phyloP scores from a whole-genome alignment of 2,113 vertebrate species.

The Thalassoma bifasciatum region DNA sequence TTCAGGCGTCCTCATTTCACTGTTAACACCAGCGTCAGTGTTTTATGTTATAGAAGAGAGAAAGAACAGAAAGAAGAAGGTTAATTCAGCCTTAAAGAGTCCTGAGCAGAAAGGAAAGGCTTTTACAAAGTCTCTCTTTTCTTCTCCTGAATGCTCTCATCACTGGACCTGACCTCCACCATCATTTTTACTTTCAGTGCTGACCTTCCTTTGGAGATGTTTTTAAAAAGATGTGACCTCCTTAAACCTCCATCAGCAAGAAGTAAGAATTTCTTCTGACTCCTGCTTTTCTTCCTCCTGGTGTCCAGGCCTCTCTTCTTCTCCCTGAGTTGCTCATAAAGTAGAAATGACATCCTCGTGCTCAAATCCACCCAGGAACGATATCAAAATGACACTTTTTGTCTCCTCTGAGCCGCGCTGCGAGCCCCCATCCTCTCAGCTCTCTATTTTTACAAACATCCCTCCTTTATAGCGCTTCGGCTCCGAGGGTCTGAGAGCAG shows the following conservation, averaged over 20 bases:
- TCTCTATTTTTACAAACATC: conserved; percentile 14
- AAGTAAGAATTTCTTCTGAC: not conserved
- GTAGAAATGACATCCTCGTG: conserved; percentile 9
- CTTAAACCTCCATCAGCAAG: not conserved
- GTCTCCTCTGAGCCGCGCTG: conserved; percentile 1
- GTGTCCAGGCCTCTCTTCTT: not conserved
- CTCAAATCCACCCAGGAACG: conserved; percentile 4
- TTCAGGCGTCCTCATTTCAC: not conserved
- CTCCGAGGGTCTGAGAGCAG: conserved; percentile 1
- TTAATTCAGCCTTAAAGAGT: too few relatives aligned
- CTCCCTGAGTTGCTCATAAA: not conserved
- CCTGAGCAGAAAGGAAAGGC: not conserved
- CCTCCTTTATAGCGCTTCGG: not conserved
- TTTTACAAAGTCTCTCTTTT: not conserved
- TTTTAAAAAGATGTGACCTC: not conserved
- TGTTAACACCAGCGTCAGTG: too few relatives aligned
- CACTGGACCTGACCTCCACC: not conserved
- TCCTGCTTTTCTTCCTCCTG: not conserved
- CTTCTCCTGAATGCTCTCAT: not conserved
- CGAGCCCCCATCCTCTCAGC: not conserved
- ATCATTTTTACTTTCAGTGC: not conserved
- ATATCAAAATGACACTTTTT: conserved; percentile 9
- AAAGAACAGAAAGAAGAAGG: not conserved
- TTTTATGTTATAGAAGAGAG: not conserved
- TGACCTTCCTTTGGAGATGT: not conserved